A percentile compares a stretch with the other conserved stretches of the same genome.
Conservation (phyloP, 2,797 vertebrate species). For the Kryptolebias ocellatus region DNA sequence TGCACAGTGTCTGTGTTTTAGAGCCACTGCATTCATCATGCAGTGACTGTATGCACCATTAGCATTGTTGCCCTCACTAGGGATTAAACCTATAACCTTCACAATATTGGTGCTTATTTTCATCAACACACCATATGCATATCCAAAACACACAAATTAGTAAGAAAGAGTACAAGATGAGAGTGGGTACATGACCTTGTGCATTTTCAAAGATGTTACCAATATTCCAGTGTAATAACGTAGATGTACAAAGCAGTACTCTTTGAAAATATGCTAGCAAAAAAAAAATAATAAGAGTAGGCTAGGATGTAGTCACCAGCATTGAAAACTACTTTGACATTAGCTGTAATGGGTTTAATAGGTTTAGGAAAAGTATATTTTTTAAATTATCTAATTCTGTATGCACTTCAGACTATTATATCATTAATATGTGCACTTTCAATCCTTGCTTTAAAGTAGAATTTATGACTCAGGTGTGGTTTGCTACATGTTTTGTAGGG, state of each 20-base stretch:
- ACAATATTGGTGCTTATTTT: conserved; percentile 36
- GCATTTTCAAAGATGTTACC: conserved; percentile 19
- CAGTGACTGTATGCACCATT: conserved; percentile 47
- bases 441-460: conserved; percentile 44
- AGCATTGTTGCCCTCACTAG: conserved; percentile 42
- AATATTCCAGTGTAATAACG: conserved; percentile 22
- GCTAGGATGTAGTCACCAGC: not conserved
- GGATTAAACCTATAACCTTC: conserved; percentile 50
- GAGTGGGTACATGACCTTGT: conserved; percentile 4
- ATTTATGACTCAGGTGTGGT: conserved; percentile 51
- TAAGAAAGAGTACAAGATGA: conserved; percentile 14
- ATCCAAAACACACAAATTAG: conserved; percentile 7
- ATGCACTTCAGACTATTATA: not conserved
- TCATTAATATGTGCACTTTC: conserved; percentile 8
- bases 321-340: not conserved
- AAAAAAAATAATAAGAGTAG: not conserved
- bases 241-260: not conserved
- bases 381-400: not conserved
- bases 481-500: conserved; percentile 52
- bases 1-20: conserved; percentile 23
- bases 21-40: conserved; percentile 54
- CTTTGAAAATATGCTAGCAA: not conserved
- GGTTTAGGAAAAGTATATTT: not conserved
- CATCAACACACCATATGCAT: conserved; percentile 24
- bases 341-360: not conserved